Percentiles rank a stretch among this genome's conserved stretches.
These are phyloP conservation scores for Hylomyscus alleni DNA, from an alignment of 2,797 vertebrate genomes.

Conservation along the genomic window DNA sequence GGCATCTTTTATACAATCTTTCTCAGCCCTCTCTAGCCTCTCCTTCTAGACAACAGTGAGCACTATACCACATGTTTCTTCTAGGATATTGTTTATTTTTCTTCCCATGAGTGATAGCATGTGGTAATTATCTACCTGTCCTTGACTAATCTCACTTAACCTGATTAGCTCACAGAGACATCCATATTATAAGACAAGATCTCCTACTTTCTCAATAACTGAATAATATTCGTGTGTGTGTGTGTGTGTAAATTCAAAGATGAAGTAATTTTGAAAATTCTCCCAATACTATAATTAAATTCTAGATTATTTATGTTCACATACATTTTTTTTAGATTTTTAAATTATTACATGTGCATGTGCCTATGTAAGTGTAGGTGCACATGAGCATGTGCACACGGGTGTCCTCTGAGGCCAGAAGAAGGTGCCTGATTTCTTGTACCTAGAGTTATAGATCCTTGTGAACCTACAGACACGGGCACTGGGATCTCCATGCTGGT, in stretches of 20 bases:
- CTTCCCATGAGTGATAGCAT: not conserved
- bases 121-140: not conserved
- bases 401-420: not conserved
- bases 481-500: not conserved
- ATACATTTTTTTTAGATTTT: not conserved
- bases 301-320: not conserved
- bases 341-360: not conserved
- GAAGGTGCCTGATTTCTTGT: not conserved
- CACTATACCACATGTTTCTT: not conserved
- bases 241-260: not conserved
- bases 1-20: not conserved
- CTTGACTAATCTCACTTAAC: not conserved
- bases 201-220: not conserved
- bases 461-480: not conserved
- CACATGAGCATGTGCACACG: not conserved
- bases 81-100: not conserved
- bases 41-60: not conserved
- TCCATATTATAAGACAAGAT: not conserved
- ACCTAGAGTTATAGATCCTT: not conserved
- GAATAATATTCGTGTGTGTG: not conserved
- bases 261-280: not conserved
- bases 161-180: not conserved
- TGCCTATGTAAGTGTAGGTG: not conserved
- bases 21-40: not conserved
- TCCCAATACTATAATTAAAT: conserved; percentile 39